phyloP scores from a whole-genome alignment of 1,140 invertebrate species.

The Nautilus pompilius region DNA sequence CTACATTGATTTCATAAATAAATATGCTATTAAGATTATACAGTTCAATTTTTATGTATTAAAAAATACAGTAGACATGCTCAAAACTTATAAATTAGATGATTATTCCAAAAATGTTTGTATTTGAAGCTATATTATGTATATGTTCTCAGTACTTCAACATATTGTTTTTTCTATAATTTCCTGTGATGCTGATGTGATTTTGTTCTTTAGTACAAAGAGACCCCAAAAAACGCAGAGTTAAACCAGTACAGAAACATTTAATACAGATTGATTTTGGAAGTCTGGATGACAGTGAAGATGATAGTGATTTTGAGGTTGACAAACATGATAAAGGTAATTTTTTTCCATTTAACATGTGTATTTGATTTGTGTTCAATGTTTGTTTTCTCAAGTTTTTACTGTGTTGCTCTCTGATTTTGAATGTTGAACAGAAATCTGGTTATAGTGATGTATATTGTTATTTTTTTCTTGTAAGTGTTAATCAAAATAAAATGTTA shows the following conservation, averaged over 20 bases:
- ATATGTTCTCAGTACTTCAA: background rate
- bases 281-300: constrained; percentile 86
- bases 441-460: no score
- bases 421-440: no score
- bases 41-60: background rate
- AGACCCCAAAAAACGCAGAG: constrained; percentile 79
- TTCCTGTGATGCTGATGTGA: background rate
- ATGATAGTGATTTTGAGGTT: constrained; percentile 92
- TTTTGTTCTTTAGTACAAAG: constrained; percentile 67
- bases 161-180: background rate
- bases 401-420: no score
- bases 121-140: no score
- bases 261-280: constrained; percentile 73
- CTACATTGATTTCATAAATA: background rate
- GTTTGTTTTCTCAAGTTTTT: no score
- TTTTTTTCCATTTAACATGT: background rate
- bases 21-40: background rate
- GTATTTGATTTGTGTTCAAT: background rate
- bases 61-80: background rate
- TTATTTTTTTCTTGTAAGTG: no score
- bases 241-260: constrained; percentile 66
- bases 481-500: no score
- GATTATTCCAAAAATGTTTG: no score
- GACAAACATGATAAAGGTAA: constrained; percentile 23
- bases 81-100: background rate